A percentile compares a stretch with the other conserved stretches of the same genome.
These are phyloP conservation scores for Pollimyrus isidori DNA, from an alignment of 2,113 vertebrate species.

Conservation along the genomic window DNA sequence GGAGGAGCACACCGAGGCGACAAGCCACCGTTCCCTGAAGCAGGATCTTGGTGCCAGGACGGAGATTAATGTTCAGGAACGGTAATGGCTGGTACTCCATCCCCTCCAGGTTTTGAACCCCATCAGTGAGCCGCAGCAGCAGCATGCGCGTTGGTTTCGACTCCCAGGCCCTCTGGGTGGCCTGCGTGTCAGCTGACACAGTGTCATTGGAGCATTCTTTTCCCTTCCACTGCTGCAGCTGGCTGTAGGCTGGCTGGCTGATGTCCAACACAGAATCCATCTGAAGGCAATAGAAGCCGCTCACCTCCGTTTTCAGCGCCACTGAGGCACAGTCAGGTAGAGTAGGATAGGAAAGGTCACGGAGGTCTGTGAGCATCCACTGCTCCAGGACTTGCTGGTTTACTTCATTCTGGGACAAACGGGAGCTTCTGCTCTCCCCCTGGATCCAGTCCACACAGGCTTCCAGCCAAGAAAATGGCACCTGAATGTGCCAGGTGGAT, in stretches of 20 bases:
- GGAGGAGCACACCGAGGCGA: slow-evolving; percentile 79
- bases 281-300: slow-evolving; percentile 79
- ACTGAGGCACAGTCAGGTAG: slow-evolving; percentile 71
- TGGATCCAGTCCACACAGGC: slow-evolving; percentile 86
- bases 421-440: slow-evolving; percentile 64
- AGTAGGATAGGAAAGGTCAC: slow-evolving; percentile 75
- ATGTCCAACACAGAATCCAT: slow-evolving; percentile 86
- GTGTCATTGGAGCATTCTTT: slow-evolving; percentile 75
- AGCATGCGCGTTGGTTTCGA: slow-evolving; percentile 78
- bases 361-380: slow-evolving; percentile 88
- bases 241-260: slow-evolving; percentile 82
- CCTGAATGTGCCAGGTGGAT: slow-evolving; percentile 76
- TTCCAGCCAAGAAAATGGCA: slow-evolving; percentile 78
- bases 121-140: slow-evolving; percentile 87
- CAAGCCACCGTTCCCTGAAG: slow-evolving; percentile 73
- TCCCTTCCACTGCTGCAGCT: slow-evolving; percentile 78
- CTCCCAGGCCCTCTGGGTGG: slow-evolving; percentile 78
- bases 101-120: slow-evolving; percentile 78
- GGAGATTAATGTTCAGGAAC: slow-evolving; percentile 56
- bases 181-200: slow-evolving; percentile 71
- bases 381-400: slow-evolving; percentile 88
- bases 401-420: slow-evolving; percentile 70
- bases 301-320: slow-evolving; percentile 72
- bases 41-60: slow-evolving; percentile 80
- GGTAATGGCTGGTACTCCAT: slow-evolving; percentile 85